phyloP scores from a whole-genome alignment of 2,797 vertebrate species.

The Chaenodraco wilsoni region DNA sequence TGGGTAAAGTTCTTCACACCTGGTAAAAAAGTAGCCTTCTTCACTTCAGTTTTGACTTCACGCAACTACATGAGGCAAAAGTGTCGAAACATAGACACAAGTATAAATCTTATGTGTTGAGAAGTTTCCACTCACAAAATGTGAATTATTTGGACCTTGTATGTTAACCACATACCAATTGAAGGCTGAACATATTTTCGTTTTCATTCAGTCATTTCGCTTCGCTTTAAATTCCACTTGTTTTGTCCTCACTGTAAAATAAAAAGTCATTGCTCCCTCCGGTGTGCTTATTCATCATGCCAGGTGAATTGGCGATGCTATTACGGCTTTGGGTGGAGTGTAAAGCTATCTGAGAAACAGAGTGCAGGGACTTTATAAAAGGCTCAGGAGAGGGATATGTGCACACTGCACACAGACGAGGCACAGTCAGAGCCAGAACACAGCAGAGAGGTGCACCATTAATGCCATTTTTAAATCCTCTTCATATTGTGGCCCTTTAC shows the following conservation, averaged over 20 bases:
- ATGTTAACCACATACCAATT: background rate
- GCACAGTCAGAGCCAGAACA: background rate
- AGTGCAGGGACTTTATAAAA: conserved; percentile 11
- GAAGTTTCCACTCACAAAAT: background rate
- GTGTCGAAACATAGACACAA: background rate
- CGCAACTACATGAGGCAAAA: background rate
- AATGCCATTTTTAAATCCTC: conserved; percentile 16
- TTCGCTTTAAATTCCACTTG: background rate
- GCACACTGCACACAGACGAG: background rate
- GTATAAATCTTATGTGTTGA: background rate
- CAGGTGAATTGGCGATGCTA: conserved; percentile 1
- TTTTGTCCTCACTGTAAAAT: background rate
- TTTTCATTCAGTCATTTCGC: no score
- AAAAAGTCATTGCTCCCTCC: background rate
- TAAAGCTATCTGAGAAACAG: conserved; percentile 5
- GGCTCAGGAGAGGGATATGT: background rate
- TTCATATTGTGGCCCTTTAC: background rate
- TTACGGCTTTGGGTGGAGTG: conserved; percentile 7
- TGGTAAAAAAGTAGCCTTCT: background rate
- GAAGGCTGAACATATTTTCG: background rate
- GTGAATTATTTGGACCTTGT: background rate
- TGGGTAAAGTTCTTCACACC: background rate
- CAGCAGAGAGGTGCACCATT: conserved; percentile 10
- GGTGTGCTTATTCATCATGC: conserved; percentile 7
- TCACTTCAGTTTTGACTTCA: background rate